These are phyloP conservation scores for Pandion haliaetus DNA, from an alignment of 2,113 vertebrate genomes.

Conservation along the genomic window DNA sequence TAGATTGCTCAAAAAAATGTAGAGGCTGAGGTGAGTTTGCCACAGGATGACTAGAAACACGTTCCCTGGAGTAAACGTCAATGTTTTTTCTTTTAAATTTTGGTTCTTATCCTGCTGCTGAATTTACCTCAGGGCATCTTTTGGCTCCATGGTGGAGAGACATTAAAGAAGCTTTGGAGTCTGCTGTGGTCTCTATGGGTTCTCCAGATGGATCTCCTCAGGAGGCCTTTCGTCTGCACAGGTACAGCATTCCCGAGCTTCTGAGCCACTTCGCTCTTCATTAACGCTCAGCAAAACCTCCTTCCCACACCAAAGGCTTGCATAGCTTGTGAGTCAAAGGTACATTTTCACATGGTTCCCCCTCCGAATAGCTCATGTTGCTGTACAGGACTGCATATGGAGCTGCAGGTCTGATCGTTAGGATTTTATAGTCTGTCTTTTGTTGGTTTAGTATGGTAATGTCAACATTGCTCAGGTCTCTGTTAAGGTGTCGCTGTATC, in stretches of 20 bases:
- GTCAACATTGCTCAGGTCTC: not conserved
- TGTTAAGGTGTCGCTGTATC: not conserved
- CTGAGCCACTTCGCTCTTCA: not conserved
- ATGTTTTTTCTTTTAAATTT: not conserved
- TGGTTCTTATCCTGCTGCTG: not conserved
- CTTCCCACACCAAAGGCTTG: not conserved
- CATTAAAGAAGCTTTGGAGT: not conserved
- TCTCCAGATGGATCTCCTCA: slow-evolving; percentile 47
- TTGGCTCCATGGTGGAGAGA: not conserved
- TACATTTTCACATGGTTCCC: not conserved
- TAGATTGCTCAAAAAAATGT: not conserved
- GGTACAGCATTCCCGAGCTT: not conserved
- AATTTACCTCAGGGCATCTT: not conserved
- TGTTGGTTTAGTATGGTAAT: not conserved
- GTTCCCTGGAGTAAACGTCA: not conserved
- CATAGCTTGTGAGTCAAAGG: not conserved
- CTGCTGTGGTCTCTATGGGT: not conserved
- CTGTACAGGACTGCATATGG: not conserved
- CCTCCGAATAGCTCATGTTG: not conserved
- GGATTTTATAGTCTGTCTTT: not conserved
- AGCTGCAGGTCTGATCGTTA: not conserved
- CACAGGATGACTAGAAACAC: not conserved
- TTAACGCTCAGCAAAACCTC: not conserved
- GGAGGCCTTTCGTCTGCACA: not conserved
- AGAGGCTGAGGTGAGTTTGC: not conserved